Evolutionary conservation across 2,113 vertebrate species (phyloP).

Genomic region (Macroglossus sobrinus): DNA sequence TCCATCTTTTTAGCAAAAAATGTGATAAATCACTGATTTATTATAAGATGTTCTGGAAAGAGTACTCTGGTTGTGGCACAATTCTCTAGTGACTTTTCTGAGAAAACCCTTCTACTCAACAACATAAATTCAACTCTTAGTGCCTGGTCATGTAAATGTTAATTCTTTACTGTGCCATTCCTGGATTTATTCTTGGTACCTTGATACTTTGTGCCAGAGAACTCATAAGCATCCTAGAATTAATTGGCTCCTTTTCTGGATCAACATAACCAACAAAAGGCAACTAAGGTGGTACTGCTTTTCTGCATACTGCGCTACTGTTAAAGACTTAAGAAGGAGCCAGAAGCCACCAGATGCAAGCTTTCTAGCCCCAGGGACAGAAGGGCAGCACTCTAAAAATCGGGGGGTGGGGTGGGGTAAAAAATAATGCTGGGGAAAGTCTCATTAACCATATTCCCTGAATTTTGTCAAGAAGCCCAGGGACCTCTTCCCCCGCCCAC

Average conservation of each 20-base stretch:
- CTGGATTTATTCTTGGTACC: conserved; percentile 40
- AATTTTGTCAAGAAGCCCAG: background rate
- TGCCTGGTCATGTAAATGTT: conserved; percentile 43
- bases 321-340: conserved; percentile 8
- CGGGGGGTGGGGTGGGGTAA: background rate
- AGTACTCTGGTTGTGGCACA: background rate
- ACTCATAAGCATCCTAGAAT: background rate
- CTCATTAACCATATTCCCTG: background rate
- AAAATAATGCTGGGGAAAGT: background rate
- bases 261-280: background rate
- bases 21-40: conserved; percentile 6
- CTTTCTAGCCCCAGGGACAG: background rate
- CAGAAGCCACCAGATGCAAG: background rate
- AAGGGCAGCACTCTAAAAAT: conserved; percentile 8
- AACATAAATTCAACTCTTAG: conserved; percentile 16
- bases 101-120: background rate
- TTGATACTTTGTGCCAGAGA: conserved; percentile 37
- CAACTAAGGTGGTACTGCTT: background rate
- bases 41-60: conserved; percentile 10
- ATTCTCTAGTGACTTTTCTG: conserved; percentile 28
- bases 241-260: conserved; percentile 43
- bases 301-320: background rate
- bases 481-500: background rate
- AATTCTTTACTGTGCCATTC: background rate
- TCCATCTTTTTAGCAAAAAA: conserved; percentile 29